Base-by-base conservation (phyloP, 1,140 invertebrate genomes). In the Micrasema minimum region DNA sequence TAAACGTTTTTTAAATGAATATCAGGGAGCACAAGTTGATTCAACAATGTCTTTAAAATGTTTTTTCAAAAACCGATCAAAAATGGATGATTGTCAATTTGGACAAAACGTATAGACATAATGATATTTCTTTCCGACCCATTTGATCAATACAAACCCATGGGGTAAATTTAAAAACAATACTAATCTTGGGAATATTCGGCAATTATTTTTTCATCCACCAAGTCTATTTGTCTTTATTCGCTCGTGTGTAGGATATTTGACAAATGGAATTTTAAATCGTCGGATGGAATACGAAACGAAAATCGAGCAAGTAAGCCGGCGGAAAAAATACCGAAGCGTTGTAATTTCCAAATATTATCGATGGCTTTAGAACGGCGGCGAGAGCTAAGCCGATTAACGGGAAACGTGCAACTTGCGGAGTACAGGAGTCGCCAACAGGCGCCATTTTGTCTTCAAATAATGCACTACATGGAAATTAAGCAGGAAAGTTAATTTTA, bases 271-370 rank as follows among this genome's bases (percentile, higher is more conserved):
- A 64, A 64, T 64, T 64, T 64, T 64, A 64, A 64, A 64, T 64
- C 59, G 59, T 41, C 16, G 43, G 38, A 64, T 23, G 59, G 59
- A 64, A 48, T 46, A 45, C 59, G 59, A 64, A 64, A 64, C 59
- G 59, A 64, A 45, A 46, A 64, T 64, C 59, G 59, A 64, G 45
- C 59, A 46, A 45, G 59, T 64, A 64, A 64, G 26, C 41, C 43
- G 59, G 59, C 59, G 59, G 59, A 64, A 64, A 64, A 64, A 45
- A 64, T 64, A 64, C 59, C 69, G 72, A 59, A 50, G 62, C 61
- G 46, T 67, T 69, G 68, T 71, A 74, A 74, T 74, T 74, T 74
- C 72, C 68, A 74, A 74, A 74, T 74, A 74, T 74, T 74, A 74
- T 74, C 72, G 69, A 71, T 53, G 59, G 67, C 68, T 64, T 48